Base-by-base conservation (phyloP, 2,113 vertebrate species). In the Podiceps cristatus region DNA sequence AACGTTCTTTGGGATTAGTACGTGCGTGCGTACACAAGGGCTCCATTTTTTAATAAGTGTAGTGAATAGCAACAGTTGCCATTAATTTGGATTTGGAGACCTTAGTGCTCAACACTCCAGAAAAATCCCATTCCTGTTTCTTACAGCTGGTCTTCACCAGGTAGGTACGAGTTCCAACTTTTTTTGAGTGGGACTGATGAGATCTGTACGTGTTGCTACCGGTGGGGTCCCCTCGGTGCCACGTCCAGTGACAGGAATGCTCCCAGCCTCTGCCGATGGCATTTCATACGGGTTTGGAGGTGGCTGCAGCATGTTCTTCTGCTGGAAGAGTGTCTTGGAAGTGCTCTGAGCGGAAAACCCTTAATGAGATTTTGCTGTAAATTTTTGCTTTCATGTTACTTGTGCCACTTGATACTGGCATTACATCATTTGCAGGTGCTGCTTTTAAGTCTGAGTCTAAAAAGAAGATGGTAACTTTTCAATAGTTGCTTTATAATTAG, bases 171-270 rank as follows among this genome's bases (percentile, higher is more conserved):
- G 42, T n/a, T 77, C 27, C 9, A n/a, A n/a, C n/a, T 22, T 22
- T 20, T 24, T 63, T 9, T 35, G 10, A 47, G 5, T 12, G 13
- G 14, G 52, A 27, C 29, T 29, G n/a, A 27, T 42, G 0, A 28
- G 45, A 20, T 82, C 35, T 28, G 25, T 8, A 20, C 9, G 0
- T 11, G 23, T 18, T 50, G 29, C 14, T 45, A 27, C 12, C 0
- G 2, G 2, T 42, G 45, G 13, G 76, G 40, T 68, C 45, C 66
- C 42, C 31, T 50, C 8, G 3, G 42, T 16, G 53, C 40, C 13
- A 1, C 4, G 5, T 23, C 40, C 16, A 7, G 35, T 10, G 59
- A 49, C n/a, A 22, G 45, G 40, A 59, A 13, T 2, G 19, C 18
- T 60, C 45, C 64, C 71, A 59, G 49, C 13, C 49, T 52, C 63